phyloP scores from a whole-genome alignment of 2,797 vertebrate species.

The Buphagus erythrorhynchus region DNA sequence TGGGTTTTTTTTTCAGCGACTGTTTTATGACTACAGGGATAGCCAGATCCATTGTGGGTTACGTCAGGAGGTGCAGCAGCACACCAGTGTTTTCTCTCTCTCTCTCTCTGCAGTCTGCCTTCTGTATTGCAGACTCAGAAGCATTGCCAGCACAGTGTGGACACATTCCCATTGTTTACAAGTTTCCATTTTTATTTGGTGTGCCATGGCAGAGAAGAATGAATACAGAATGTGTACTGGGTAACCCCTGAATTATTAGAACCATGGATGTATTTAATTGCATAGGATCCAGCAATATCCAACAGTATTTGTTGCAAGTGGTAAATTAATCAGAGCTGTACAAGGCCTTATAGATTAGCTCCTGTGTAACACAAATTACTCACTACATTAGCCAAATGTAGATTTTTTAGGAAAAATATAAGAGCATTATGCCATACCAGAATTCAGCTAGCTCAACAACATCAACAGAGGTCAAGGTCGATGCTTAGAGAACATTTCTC shows the following conservation, averaged over 20 bases:
- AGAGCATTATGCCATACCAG: not conserved
- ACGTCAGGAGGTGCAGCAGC: not conserved
- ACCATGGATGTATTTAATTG: not conserved
- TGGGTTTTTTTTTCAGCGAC: not conserved
- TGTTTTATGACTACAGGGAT: not conserved
- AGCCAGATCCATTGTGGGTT: not conserved
- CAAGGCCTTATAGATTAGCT: not conserved
- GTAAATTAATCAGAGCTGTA: not conserved
- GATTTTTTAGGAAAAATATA: not conserved
- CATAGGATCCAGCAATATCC: not conserved
- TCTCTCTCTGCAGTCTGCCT: not conserved
- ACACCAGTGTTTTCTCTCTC: not conserved
- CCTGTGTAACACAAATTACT: not conserved
- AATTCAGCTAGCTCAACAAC: not conserved
- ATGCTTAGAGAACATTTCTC: not conserved
- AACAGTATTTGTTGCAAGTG: not conserved
- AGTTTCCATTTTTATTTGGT: not conserved
- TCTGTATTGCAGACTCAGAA: not conserved
- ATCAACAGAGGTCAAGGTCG: not conserved
- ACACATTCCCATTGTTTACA: not conserved
- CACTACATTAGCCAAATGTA: not conserved
- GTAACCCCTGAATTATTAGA: not conserved
- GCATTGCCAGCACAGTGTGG: not conserved
- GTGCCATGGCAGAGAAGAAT: not conserved
- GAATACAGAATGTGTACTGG: not conserved